These are phyloP conservation scores for Chiloscyllium punctatum DNA, from an alignment of 2,797 vertebrate species.

Conservation along the genomic window DNA sequence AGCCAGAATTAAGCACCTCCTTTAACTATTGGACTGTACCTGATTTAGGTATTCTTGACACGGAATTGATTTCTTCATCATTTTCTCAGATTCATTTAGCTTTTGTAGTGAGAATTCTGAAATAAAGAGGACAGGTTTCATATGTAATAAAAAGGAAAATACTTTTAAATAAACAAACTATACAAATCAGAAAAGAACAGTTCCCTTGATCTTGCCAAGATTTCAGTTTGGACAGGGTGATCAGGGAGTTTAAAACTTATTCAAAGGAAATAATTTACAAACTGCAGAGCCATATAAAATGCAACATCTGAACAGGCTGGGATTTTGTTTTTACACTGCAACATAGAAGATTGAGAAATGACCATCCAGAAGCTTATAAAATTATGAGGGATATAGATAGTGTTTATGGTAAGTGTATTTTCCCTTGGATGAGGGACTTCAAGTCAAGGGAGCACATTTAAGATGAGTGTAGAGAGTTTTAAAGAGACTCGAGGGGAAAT, in stretches of 20 bases:
- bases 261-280: background rate
- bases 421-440: no score
- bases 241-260: background rate
- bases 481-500: no score
- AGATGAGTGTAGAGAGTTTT: no score
- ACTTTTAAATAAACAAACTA: background rate
- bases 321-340: no score
- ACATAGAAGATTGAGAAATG: no score
- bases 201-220: background rate
- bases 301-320: no score
- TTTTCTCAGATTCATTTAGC: slow-evolving; percentile 37
- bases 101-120: slow-evolving; percentile 37
- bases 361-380: no score
- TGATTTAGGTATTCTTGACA: slow-evolving; percentile 47
- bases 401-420: no score
- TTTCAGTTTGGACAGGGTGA: background rate
- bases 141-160: background rate
- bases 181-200: background rate
- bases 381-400: no score
- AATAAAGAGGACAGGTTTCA: background rate
- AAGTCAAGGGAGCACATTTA: no score
- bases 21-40: background rate
- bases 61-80: slow-evolving; percentile 40
- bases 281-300: no score
- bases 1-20: background rate